Conservation (phyloP, 2,797 vertebrate species). For the Spizella passerina region DNA sequence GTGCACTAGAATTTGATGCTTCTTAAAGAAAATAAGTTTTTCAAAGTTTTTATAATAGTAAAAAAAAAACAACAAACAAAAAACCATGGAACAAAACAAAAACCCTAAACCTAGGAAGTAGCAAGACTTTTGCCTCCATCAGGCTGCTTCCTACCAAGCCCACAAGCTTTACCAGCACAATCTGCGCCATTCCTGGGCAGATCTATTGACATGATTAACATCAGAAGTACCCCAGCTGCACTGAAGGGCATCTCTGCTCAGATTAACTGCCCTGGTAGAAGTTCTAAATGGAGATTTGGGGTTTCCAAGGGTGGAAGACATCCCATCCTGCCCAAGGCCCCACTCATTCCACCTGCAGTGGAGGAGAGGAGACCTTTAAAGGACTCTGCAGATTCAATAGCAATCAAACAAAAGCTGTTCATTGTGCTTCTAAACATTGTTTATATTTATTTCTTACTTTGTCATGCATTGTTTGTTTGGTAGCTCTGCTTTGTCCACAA, state of each 20-base stretch:
- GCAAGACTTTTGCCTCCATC: background rate
- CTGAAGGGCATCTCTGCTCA: background rate
- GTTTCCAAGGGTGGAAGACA: background rate
- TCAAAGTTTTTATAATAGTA: background rate
- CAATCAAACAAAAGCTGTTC: background rate
- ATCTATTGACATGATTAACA: background rate
- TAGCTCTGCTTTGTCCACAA: background rate
- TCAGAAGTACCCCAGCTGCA: background rate
- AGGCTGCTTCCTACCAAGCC: background rate
- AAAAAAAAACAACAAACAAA: background rate
- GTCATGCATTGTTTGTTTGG: background rate
- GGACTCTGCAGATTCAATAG: background rate
- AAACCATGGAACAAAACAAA: background rate
- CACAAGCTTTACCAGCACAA: background rate
- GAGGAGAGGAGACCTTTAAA: background rate
- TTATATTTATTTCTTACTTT: background rate
- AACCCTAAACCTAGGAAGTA: background rate
- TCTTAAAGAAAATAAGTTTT: background rate
- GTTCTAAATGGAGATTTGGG: background rate
- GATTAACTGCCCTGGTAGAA: background rate
- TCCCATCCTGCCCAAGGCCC: background rate
- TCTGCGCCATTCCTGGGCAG: background rate
- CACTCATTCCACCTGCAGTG: background rate
- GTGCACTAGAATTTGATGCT: background rate
- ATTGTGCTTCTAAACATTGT: background rate